A percentile compares a stretch with the other conserved stretches of the same genome.
phyloP scores from a whole-genome alignment of 2,888 invertebrate genomes.

The Tholera decimalis region DNA sequence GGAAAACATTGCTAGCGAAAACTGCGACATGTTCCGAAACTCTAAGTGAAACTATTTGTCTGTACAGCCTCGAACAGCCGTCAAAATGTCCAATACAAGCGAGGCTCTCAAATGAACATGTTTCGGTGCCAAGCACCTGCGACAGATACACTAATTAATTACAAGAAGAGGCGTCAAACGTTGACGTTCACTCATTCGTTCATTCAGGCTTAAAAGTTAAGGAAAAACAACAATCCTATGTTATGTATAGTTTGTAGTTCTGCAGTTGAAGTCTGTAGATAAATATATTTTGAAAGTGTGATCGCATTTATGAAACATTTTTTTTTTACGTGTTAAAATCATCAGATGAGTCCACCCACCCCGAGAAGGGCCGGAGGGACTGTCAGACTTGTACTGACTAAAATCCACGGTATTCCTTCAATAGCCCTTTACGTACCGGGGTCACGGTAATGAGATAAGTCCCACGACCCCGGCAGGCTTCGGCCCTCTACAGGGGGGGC shows the following conservation, averaged over 20 bases:
- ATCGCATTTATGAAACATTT: too few relatives aligned
- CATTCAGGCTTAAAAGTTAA: background rate
- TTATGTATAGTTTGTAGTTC: background rate
- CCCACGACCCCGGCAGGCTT: too few relatives aligned
- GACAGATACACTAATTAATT: constrained; percentile 40
- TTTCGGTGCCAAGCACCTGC: constrained; percentile 35
- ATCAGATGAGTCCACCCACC: too few relatives aligned
- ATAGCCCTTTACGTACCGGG: too few relatives aligned
- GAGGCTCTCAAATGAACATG: constrained; percentile 45
- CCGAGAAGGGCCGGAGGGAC: too few relatives aligned
- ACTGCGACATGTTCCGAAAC: background rate
- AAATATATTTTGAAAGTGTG: too few relatives aligned
- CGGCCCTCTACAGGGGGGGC: too few relatives aligned
- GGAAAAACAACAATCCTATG: background rate
- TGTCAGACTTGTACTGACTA: too few relatives aligned
- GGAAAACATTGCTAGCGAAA: background rate
- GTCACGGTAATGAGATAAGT: too few relatives aligned
- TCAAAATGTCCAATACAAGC: constrained; percentile 26
- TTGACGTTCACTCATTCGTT: constrained; percentile 24
- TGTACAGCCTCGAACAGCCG: constrained; percentile 7
- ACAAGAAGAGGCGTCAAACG: constrained; percentile 10
- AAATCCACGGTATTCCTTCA: too few relatives aligned
- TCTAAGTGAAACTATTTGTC: constrained; percentile 22
- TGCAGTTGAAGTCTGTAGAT: background rate
- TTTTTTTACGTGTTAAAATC: too few relatives aligned